phyloP scores from a whole-genome alignment of 1,140 invertebrate genomes.

The Drosophila rhopaloa region DNA sequence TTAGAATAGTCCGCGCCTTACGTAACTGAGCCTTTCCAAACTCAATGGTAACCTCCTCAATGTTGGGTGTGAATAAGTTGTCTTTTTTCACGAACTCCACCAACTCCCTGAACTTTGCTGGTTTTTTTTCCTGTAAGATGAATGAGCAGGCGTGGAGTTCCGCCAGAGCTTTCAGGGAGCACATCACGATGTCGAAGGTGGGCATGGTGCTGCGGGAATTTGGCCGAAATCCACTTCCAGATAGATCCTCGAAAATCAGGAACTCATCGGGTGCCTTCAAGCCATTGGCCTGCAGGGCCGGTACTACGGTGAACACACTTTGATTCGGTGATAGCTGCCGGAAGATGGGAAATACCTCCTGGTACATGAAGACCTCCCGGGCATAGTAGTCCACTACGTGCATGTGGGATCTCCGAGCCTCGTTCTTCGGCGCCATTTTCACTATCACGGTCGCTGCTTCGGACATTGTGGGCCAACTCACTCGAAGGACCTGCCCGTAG shows the following conservation, averaged over 20 bases:
- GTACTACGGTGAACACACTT: conserved; percentile 30
- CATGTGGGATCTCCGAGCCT: conserved; percentile 56
- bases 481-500: conserved; percentile 59
- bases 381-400: conserved; percentile 58
- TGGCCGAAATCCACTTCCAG: conserved; percentile 15
- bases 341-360: conserved; percentile 49
- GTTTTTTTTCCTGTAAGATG: conserved; percentile 40
- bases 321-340: conserved; percentile 8
- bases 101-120: conserved; percentile 29
- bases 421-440: conserved; percentile 65
- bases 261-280: conserved; percentile 50
- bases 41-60: conserved; percentile 57
- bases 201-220: conserved; percentile 50
- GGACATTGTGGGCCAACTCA: conserved; percentile 23
- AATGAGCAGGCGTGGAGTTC: conserved; percentile 65
- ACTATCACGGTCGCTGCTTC: conserved; percentile 31
- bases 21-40: conserved; percentile 63
- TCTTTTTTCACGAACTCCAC: conserved; percentile 41
- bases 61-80: conserved; percentile 54
- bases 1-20: conserved; percentile 36
- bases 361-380: conserved; percentile 65
- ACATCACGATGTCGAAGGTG: conserved; percentile 53
- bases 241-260: conserved; percentile 64
- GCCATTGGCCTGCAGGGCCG: conserved; percentile 32
- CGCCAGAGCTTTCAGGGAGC: conserved; percentile 51